Evolutionary conservation across 2,888 invertebrate species (phyloP), one percentile per base, ranked within the genome.

Genomic region (Plebejus argus): DNA sequence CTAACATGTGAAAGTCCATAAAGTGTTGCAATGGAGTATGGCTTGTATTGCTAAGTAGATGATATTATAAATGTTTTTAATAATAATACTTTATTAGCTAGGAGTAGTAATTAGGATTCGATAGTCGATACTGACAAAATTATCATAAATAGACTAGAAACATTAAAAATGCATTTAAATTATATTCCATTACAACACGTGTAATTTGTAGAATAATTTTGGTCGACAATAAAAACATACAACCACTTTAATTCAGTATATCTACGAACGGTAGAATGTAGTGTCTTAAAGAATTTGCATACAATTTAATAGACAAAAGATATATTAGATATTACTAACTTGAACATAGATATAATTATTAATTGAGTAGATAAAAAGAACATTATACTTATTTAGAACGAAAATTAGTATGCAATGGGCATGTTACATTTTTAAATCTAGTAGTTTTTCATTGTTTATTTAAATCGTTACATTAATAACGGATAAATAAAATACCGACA

Each of bases 11-110:
- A 53, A 28, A 49, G 81, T 84, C 84, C 87, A 88, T 87, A 83
- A 90, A 89, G 92, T 94, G 93, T 92, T 94, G 93, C 91, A 90
- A 92, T 94, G 94, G 93, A 92, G 90, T 92, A 93, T 93, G 90
- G 92, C 93, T 92, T 91, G 80, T 83, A 88, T 88, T 83, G 92
- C 91, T 93, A 91, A 76, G 78, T 87, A 84, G 86, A 88, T 79
- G 83, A 89, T 81, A 84, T 84, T 85, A 84, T 84, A 79, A 79
- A 76, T 89, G 90, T 91, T 89, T 85, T 89, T 89, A 82, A 80
- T 81, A 82, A 82, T 83, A 79, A 80, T 77, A 81, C 82, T 81
- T 83, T 33, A 66, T 28, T 66, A 66, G 66, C 15, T 66, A 66
- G 66, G 66, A 33, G 66, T 33, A 66, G 28, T 28, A 15, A 28